Base-by-base conservation (phyloP, 1,140 invertebrate species). In the Colletes gigas region DNA sequence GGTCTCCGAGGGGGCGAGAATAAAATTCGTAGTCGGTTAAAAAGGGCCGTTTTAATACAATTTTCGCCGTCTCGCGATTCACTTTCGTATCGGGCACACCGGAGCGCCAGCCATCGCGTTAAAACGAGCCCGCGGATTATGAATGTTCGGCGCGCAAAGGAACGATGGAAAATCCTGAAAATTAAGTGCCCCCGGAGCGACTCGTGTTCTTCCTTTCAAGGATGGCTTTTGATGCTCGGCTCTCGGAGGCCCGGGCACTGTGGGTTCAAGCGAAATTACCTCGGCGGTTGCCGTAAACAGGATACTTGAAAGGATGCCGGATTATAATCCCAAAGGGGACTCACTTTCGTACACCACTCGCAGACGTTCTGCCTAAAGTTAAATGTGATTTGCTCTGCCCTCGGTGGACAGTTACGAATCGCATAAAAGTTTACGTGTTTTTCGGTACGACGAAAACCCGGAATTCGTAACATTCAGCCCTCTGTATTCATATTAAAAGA, bases 271-370 rank as follows among this genome's bases (percentile, higher is more conserved):
- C 70, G 63, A 83, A 86, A 86, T 86, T 86, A 81, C 69, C 69
- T 80, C 44, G 62, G 19, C 47, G 67, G 62, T 80, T 57, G 52
- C 57, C 77, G 78, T 69, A 83, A 85, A 70, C 76, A 83, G 50
- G 79, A 41, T 82, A 50, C 55, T 66, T 60, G 59, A 72, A 50
- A 72, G 81, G 63, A 80, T 30, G 63, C 21, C 55, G 72, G 74
- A 86, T 86, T 83, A 82, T 84, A 85, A 86, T 86, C 60, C 81
- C 81, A 86, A 86, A 85, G 63, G 54, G 54, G 72, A 60, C 54
- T 41, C 73, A 17, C 52, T 71, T 78, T 62, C 54, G 59, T 30
- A 9, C 21, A 12, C 17, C 71, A 9, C 41, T 50, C 21, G 39
- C 41, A 76, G 52, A 70, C 66, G 19, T 47, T 62, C 55, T 67